phyloP scores from a whole-genome alignment of 2,113 vertebrate genomes.

The Eclectus roratus region DNA sequence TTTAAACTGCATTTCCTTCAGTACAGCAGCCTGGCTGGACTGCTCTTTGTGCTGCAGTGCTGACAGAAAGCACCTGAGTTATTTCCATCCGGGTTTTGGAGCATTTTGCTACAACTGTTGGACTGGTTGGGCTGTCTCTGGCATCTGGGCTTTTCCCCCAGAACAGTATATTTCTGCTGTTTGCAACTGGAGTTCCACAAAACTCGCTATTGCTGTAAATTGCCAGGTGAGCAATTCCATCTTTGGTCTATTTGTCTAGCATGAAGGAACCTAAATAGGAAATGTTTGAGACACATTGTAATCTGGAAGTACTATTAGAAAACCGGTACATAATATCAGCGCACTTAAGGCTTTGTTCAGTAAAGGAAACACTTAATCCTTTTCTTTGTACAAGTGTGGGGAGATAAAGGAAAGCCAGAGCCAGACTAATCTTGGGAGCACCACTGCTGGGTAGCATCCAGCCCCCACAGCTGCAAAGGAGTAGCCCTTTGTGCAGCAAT shows the following conservation, averaged over 20 bases:
- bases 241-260: background rate
- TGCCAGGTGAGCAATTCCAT: background rate
- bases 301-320: background rate
- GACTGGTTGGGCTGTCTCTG: background rate
- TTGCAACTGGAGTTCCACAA: background rate
- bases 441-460: background rate
- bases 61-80: background rate
- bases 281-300: background rate
- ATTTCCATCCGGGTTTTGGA: background rate
- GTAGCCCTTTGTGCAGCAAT: background rate
- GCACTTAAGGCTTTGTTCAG: background rate
- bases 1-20: background rate
- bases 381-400: background rate
- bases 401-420: too few species aligned
- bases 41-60: accelerated
- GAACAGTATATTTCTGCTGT: background rate
- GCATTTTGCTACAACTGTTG: accelerated
- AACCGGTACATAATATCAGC: accelerated
- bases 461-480: background rate
- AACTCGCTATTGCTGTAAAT: background rate
- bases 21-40: background rate
- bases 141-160: background rate
- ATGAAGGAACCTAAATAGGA: background rate
- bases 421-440: accelerated
- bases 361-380: accelerated